A percentile compares a stretch with the other conserved stretches of the same genome.
Conservation (phyloP, 2,888 invertebrate genomes). For the Meganola albula region DNA sequence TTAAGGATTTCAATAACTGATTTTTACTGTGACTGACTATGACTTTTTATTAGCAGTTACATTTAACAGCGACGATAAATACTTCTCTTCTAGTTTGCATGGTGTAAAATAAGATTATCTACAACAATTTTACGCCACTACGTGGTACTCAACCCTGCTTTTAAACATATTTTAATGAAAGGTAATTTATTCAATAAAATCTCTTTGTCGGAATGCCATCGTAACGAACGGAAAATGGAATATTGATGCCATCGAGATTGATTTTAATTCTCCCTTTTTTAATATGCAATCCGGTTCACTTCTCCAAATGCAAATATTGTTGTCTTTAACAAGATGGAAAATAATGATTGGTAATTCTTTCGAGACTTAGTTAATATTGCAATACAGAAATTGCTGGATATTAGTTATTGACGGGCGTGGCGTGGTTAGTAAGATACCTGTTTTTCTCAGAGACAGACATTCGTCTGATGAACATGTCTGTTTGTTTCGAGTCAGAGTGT, state of each 20-base stretch:
- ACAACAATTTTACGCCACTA: constrained; percentile 20
- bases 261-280: constrained; percentile 48
- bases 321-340: constrained; percentile 9
- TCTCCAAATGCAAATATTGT: constrained; percentile 19
- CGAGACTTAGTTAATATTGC: no score
- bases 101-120: constrained; percentile 17
- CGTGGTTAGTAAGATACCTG: no score
- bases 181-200: constrained; percentile 72
- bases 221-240: constrained; percentile 61
- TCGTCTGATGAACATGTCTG: no score
- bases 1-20: no score
- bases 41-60: no score
- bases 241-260: constrained; percentile 59
- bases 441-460: no score
- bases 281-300: constrained; percentile 35
- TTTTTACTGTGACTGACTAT: no score
- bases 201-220: constrained; percentile 57
- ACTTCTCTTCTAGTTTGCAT: no score
- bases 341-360: constrained; percentile 10
- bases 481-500: no score
- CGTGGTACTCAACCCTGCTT: constrained; percentile 20
- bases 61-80: no score
- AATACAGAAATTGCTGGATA: no score
- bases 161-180: constrained; percentile 58
- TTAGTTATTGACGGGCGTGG: no score